These are phyloP conservation scores for Rhinogobio ventralis DNA, from an alignment of 2,797 vertebrate species.

Conservation along the genomic window DNA sequence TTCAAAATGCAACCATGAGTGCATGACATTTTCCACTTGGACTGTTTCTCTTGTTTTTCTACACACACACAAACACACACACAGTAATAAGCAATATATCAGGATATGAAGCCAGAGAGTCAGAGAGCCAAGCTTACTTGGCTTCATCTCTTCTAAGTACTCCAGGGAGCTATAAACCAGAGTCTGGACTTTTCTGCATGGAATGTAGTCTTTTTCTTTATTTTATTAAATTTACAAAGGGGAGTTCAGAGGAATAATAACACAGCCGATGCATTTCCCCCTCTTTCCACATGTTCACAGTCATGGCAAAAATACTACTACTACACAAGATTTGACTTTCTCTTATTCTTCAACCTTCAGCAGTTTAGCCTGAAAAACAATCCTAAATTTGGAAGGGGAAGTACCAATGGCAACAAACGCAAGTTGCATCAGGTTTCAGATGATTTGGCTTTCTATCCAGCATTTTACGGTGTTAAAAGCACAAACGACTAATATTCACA, in stretches of 20 bases:
- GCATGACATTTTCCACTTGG: not conserved
- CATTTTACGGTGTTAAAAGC: not conserved
- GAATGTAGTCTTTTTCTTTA: constrained; percentile 2
- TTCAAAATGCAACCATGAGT: not conserved
- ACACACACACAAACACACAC: no score
- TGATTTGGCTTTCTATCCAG: not conserved
- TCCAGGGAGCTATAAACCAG: constrained; percentile 18
- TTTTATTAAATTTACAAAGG: constrained; percentile 12
- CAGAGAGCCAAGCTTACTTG: constrained; percentile 23
- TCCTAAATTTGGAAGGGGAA: not conserved
- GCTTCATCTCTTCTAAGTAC: not conserved
- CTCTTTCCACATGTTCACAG: not conserved
- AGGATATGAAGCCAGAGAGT: constrained; percentile 1
- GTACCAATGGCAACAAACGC: not conserved
- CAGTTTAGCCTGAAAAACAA: constrained; percentile 13
- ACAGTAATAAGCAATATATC: not conserved
- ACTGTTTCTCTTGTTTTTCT: not conserved
- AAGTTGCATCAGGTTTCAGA: constrained; percentile 3
- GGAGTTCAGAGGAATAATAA: not conserved
- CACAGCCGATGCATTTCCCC: not conserved
- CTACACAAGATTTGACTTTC: not conserved
- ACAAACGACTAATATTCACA: not conserved
- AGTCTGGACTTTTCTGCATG: not conserved
- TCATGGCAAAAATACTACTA: not conserved
- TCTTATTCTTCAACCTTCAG: constrained; percentile 24